Base-by-base conservation (phyloP, 2,888 invertebrate genomes). In the Timema podura region DNA sequence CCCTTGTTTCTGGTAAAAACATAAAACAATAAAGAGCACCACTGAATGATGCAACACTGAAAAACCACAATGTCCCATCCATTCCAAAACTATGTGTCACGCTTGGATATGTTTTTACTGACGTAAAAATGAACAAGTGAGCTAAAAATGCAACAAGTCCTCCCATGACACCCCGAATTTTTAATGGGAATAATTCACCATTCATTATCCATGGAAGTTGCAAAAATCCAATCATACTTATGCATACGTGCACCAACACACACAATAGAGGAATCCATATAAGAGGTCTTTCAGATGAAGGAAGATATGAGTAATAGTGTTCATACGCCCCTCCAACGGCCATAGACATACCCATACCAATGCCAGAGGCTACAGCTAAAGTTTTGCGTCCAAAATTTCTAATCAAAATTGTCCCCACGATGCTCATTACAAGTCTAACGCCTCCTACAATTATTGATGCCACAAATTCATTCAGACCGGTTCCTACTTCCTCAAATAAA, bases 131-230 rank as follows among this genome's bases (percentile, higher is more conserved):
- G 13, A 90, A 83, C 5, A 88, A 79, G 76, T 91, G 90, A 0
- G 88, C 90, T 67, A 90, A 85, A 70, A 89, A 89, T 0, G 90
- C 86, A 0, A 90, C 89, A 0, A 89, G 80, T 0, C 91, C 91
- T 0, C 89, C 87, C 85, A 90, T 87, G 0, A 89, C 85, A 0
- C 90, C 89, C 74, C 91, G 82, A 3, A 89, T 88, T 70, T 86
- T 85, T 73, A 89, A 83, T 3, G 90, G 89, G 76, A 90, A 91
- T 61, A 91, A 78, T 76, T 91, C 91, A 1, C 90, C 90, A 0
- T 88, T 89, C 86, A 91, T 87, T 47, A 91, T 87, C 89, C 90
- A 91, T 0, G 91, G 91, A 6, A 91, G 81, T 45, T 90, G 91
- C 0, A 91, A 79, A 79, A 89, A 90, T 0, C 91, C 91, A 1